Evolutionary conservation across 2,888 invertebrate genomes (phyloP).

Genomic region (Drosophila infuscata): DNA sequence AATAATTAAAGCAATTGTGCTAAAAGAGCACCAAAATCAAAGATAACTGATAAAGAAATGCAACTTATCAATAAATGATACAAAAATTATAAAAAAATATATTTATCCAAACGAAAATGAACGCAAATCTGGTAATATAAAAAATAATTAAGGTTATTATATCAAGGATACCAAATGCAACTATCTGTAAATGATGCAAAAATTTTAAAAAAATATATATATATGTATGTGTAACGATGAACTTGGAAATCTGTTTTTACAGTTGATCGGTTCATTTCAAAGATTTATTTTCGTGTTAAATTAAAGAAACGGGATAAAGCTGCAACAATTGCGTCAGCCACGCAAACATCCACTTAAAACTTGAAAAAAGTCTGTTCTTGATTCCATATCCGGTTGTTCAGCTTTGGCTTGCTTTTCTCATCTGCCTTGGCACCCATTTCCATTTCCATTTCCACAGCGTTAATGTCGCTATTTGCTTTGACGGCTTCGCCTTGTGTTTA

Average conservation of each 20-base stretch:
- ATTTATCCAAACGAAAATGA: background rate
- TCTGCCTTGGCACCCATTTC: constrained; percentile 61
- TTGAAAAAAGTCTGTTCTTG: constrained; percentile 14
- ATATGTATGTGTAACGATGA: background rate
- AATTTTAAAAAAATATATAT: background rate
- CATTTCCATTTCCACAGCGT: constrained; percentile 49
- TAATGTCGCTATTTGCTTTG: constrained; percentile 74
- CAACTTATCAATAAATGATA: constrained; percentile 43
- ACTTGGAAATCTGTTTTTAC: background rate
- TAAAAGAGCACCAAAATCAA: constrained; percentile 44
- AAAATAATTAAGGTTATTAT: background rate
- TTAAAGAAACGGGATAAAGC: background rate
- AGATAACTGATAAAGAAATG: constrained; percentile 7
- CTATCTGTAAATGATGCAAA: background rate
- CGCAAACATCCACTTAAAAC: background rate
- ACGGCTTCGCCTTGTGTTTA: constrained; percentile 56
- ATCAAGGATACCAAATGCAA: background rate
- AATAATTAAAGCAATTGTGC: constrained; percentile 51
- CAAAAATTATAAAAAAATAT: constrained; percentile 48
- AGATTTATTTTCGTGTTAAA: background rate
- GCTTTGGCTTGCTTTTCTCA: constrained; percentile 30
- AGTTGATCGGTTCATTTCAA: background rate
- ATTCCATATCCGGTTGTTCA: constrained; percentile 5
- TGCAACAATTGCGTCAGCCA: constrained; percentile 1
- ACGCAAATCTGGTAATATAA: background rate